Evolutionary conservation across 2,888 invertebrate genomes (phyloP), one percentile per base, ranked within the genome.

Genomic region (Acanthosepion lycidas): DNA sequence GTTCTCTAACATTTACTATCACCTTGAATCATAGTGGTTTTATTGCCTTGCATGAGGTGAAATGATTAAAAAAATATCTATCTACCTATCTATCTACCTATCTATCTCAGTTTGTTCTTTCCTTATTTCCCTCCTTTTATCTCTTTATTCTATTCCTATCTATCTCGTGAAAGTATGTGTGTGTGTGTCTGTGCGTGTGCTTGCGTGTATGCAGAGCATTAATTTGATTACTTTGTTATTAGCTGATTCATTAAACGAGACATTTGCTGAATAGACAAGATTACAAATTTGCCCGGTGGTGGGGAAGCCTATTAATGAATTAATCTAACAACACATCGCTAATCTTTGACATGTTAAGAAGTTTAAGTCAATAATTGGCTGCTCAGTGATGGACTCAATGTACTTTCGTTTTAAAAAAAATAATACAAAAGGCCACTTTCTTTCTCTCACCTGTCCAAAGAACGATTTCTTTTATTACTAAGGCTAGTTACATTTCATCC

Each of bases 311-410:
- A n/a, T 78, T 78, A n/a, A 78, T 78, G n/a, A 78, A 78, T 33
- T 78, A 33, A 78, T n/a, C n/a, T 78, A n/a, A n/a, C n/a, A 78
- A 0, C 12, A n/a, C 78, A 15, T 78, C 8, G 33, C n/a, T 78
- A 78, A 78, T 78, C 78, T 78, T n/a, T 78, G 78, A 78, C 78
- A 78, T 78, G 78, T 78, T 78, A 78, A 78, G 78, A n/a, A n/a
- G 78, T 78, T n/a, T 78, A 78, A 78, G n/a, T 78, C 78, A 5
- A 5, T 78, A 78, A 78, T 78, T 78, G n/a, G 23, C 15, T 78
- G 78, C 18, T 59, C 23, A 23, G 23, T 59, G 23, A 42, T 42
- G 42, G 42, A 59, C 20, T n/a, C n/a, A 33, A n/a, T n/a, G 9
- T 15, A 15, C n/a, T 4, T 78, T 78, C 12, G 12, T 3, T 9